Base-by-base conservation (phyloP, 2,888 invertebrate species). In the Melinaea menophilus region DNA sequence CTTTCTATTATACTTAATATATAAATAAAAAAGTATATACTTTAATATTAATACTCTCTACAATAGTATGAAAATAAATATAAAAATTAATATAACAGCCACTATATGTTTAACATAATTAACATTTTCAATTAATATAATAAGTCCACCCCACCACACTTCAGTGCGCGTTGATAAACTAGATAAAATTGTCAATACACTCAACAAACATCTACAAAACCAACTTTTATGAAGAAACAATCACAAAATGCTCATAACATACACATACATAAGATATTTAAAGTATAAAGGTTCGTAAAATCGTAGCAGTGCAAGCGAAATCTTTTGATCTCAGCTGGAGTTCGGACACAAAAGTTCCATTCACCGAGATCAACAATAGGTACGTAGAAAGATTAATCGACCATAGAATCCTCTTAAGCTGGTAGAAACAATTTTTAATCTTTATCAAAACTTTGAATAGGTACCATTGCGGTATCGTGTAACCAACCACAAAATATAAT, bases 381-480 rank as follows among this genome's bases (percentile, higher is more conserved):
- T 84, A 78, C 77, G 78, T 78, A 79, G 80, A 80, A 88, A 89
- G 90, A 90, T 90, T 90, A 90, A 90, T 90, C 86, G 87, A 84
- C 80, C 74, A 79, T 80, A 84, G 85, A 79, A 86, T 80, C 84
- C 84, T 84, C 83, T 78, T 82, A 81, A 84, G 85, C 83, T 77
- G 73, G 72, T 74, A 81, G 79, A 80, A 85, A 85, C 83, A 85
- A 90, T 89, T 90, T 89, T 89, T 90, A 88, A 89, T 90, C 83
- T 88, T 85, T 88, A 88, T 88, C 88, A 86, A 88, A 88, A 85
- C 75, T 81, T 78, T 82, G 77, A 78, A 79, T 75, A 73, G 75
- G 73, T 73, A 74, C 73, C 71, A 72, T 73, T 76, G 76, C 75
- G 76, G 78, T 78, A 73, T 71, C 71, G 63, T 75, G 71, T 72